Percentiles rank a stretch among this genome's conserved stretches.
phyloP scores from a whole-genome alignment of 2,888 invertebrate genomes.

The Ochropacha duplaris region DNA sequence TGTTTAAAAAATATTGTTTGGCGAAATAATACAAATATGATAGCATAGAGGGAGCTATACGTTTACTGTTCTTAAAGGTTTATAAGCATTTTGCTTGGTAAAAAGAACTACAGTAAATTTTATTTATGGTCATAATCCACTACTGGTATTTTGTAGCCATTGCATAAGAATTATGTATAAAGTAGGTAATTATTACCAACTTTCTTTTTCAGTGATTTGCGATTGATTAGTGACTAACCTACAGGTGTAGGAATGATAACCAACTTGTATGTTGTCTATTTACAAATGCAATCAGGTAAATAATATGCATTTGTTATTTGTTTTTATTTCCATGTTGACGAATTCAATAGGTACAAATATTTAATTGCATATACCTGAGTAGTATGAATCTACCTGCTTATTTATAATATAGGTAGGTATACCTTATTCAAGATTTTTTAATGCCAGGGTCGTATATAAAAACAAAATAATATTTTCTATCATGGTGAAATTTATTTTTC shows the following conservation, averaged over 20 bases:
- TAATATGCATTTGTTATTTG: not conserved
- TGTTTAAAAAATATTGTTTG: not conserved
- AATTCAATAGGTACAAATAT: no score
- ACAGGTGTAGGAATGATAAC: no score
- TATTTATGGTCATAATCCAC: not conserved
- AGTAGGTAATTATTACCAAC: no score
- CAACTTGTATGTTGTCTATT: not conserved
- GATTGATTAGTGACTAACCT: no score
- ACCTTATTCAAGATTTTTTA: not conserved
- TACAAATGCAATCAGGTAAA: not conserved
- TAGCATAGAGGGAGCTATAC: slow-evolving; percentile 1
- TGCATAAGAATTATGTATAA: no score
- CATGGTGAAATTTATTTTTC: slow-evolving; percentile 77
- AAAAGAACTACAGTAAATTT: not conserved
- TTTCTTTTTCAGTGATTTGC: no score
- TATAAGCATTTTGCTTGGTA: no score
- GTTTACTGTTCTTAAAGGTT: no score
- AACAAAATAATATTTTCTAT: slow-evolving; percentile 50
- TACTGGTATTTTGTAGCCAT: not conserved
- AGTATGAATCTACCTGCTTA: no score
- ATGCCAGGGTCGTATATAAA: slow-evolving; percentile 29
- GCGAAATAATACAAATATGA: not conserved
- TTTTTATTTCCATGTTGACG: not conserved
- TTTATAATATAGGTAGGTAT: no score
- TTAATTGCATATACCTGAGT: no score